Evolutionary conservation across 2,888 invertebrate species (phyloP).

Genomic region (Hybos culiciformis): DNA sequence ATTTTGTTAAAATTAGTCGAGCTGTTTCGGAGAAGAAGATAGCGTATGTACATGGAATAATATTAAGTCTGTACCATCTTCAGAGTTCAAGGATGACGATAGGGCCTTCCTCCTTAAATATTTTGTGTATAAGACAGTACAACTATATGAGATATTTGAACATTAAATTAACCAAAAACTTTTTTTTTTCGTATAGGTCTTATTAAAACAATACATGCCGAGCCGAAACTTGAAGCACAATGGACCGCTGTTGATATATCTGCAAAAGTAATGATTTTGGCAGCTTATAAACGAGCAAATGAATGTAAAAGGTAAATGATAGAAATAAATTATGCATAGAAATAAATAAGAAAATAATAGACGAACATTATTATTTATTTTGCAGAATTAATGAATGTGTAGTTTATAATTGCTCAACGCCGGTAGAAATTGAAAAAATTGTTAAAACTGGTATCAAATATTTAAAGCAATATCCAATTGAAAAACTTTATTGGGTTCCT

Average conservation of each 20-base stretch:
- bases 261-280: constrained; percentile 54
- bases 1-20: too few species aligned
- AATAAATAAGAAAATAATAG: background rate
- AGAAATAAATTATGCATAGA: background rate
- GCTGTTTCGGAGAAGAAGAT: too few species aligned
- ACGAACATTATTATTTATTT: background rate
- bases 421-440: too few species aligned
- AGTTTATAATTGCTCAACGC: background rate
- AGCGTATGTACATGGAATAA: background rate
- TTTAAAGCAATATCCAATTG: background rate
- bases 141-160: too few species aligned
- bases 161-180: too few species aligned
- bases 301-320: background rate
- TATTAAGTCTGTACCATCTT: too few species aligned
- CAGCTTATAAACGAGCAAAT: constrained; percentile 53
- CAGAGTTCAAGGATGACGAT: too few species aligned
- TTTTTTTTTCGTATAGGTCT: constrained; percentile 45
- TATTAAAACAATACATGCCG: constrained; percentile 50
- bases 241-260: constrained; percentile 72
- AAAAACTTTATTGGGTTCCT: background rate
- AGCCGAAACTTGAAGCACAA: constrained; percentile 49
- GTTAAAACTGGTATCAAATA: background rate
- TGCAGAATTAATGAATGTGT: background rate
- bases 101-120: too few species aligned
- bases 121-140: too few species aligned